A percentile compares a stretch with the other conserved stretches of the same genome.
Conservation (phyloP, 2,113 vertebrate genomes). For the Oxyura jamaicensis region DNA sequence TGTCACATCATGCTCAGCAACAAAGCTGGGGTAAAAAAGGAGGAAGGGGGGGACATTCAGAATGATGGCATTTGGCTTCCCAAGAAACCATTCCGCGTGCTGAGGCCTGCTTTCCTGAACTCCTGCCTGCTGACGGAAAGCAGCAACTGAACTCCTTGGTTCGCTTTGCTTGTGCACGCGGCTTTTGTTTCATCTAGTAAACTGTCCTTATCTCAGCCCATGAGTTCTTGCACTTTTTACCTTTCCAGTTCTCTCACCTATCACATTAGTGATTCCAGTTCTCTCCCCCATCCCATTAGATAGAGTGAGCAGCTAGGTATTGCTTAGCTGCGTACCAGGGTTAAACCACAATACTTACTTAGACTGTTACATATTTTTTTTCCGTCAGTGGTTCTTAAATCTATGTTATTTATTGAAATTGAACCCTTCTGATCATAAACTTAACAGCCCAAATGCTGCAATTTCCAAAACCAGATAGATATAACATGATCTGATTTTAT, state of each 20-base stretch:
- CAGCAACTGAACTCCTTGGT: no score
- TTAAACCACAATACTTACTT: neutral
- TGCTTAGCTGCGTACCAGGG: neutral
- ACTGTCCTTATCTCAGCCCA: neutral
- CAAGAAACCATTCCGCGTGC: no score
- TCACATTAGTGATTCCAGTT: neutral
- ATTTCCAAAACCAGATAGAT: neutral
- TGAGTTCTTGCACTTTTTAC: neutral
- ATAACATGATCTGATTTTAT: neutral
- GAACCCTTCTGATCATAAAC: neutral
- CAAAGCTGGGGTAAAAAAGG: neutral
- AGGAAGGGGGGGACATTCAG: no score
- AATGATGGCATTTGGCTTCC: no score
- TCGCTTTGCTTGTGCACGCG: no score
- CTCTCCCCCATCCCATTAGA: neutral
- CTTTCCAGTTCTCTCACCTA: neutral
- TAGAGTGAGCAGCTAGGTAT: neutral
- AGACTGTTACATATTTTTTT: neutral
- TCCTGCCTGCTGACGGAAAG: no score
- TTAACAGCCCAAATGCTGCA: neutral
- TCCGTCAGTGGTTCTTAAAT: neutral
- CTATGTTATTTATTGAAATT: neutral
- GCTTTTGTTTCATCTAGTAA: neutral
- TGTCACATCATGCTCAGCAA: neutral
- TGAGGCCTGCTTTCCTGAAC: no score